Base-by-base conservation (phyloP, 2,888 invertebrate genomes). In the Busseola fusca region DNA sequence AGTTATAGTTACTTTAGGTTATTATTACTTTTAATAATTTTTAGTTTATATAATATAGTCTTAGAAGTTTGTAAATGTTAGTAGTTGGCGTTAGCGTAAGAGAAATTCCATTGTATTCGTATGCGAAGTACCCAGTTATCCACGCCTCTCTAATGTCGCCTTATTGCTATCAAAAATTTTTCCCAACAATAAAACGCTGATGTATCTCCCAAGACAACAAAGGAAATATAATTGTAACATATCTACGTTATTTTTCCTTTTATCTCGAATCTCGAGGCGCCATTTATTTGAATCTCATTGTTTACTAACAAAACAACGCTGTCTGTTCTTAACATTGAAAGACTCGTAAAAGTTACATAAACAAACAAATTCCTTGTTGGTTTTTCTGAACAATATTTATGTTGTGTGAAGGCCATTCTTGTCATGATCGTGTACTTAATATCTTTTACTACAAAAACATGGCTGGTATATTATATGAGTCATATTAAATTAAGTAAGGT, bases 271-370 rank as follows among this genome's bases (percentile, higher is more conserved):
- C 74, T 75, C 57, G 25, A 21, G 65, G 37, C 59, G 50, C 66
- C 45, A 58, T 76, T 76, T 82, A 75, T 80, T 82, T 74, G 64
- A 64, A 72, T 74, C 50, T 74, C 58, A 50, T 74, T 84, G 72
- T 84, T 81, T 83, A 83, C 77, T 60, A 76, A 84, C 74, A 83
- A 45, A 67, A 75, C 74, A 74, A 54, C 58, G 65, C 21, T 73
- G 72, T 72, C 73, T 72, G 77, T 65, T 67, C 59, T 72, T 68
- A 74, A 56, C 84, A 78, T 73, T 78, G 76, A 80, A 75, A 71
- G 60, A 72, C 72, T 84, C 78, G 75, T 84, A 74, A 84, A 84
- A 78, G 65, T 60, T 60, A 74, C 65, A 71, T 78, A 79, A 77
- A 84, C 73, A 80, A 81, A 81, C 70, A 76, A 76, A 74, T 71